Evolutionary conservation across 2,113 vertebrate species (phyloP).

Genomic region (Phainopepla nitens): DNA sequence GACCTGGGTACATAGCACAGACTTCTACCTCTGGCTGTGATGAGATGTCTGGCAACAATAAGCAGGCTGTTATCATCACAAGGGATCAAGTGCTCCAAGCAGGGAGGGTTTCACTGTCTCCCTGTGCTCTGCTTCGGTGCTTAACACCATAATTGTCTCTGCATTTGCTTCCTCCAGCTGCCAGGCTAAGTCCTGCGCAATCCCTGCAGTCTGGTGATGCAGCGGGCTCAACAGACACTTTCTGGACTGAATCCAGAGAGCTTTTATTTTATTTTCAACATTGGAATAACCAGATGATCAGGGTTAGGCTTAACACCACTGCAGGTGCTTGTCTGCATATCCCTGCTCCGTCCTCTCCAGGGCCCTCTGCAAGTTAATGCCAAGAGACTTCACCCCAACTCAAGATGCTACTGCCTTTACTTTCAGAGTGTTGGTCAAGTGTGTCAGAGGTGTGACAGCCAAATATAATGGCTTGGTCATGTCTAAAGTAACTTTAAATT

Average conservation of each 20-base stretch:
- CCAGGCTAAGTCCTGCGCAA: not conserved
- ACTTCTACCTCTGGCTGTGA: conserved; percentile 18
- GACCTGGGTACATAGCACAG: not conserved
- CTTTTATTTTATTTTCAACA: conserved; percentile 7
- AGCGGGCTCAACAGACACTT: not conserved
- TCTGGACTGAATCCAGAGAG: conserved; percentile 16
- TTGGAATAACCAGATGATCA: not conserved
- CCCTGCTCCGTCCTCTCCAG: not conserved
- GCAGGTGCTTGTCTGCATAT: not conserved
- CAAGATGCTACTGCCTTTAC: not conserved
- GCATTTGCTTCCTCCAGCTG: conserved; percentile 39
- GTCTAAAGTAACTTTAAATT: not conserved
- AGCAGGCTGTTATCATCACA: conserved; percentile 35
- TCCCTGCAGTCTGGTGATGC: conserved; percentile 11
- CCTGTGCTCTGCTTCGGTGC: conserved; percentile 13
- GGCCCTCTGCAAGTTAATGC: not conserved
- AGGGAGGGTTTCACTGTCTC: not conserved
- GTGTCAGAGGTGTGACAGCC: not conserved
- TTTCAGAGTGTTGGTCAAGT: not conserved
- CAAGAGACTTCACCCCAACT: not conserved
- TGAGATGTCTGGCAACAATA: conserved; percentile 1
- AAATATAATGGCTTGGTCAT: not conserved
- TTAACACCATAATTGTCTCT: conserved; percentile 13
- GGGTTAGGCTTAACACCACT: not conserved
- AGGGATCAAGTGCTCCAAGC: conserved; percentile 28